Conservation (phyloP, 2,888 invertebrate species). For the Rhingia rostrata region DNA sequence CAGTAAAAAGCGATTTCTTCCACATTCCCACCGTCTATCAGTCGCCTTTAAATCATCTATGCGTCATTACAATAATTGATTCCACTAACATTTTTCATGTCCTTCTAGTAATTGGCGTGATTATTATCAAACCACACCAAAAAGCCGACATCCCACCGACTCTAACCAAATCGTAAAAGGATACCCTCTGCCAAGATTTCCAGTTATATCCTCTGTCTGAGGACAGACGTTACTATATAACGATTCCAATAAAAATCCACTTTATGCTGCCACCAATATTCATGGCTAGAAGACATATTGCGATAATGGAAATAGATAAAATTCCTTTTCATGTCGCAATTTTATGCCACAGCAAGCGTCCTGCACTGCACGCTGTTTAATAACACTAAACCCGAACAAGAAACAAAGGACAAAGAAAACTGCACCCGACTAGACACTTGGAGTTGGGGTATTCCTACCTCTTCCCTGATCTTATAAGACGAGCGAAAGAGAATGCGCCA, state of each 20-base stretch:
- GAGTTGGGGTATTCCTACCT: neutral
- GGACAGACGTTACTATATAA: neutral
- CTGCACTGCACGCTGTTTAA: constrained; percentile 29
- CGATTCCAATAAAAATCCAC: constrained; percentile 35
- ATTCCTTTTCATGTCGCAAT: constrained; percentile 57
- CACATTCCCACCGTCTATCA: too few species aligned
- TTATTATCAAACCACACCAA: neutral
- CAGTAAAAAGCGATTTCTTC: too few species aligned
- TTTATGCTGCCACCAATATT: constrained; percentile 44
- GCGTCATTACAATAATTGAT: too few species aligned
- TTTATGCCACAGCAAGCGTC: constrained; percentile 44
- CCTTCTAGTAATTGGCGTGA: too few species aligned
- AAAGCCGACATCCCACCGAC: neutral
- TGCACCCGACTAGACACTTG: constrained; percentile 6
- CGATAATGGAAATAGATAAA: constrained; percentile 68
- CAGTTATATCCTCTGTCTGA: neutral
- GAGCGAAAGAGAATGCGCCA: too few species aligned
- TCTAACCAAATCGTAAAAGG: neutral
- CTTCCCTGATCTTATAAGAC: neutral
- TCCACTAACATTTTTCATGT: too few species aligned
- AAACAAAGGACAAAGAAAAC: constrained; percentile 16
- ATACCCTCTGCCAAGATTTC: neutral
- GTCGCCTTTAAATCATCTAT: too few species aligned
- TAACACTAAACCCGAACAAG: constrained; percentile 32
- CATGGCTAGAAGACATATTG: constrained; percentile 59